These are phyloP conservation scores for Thunnus maccoyii DNA, from an alignment of 2,113 vertebrate genomes.

Conservation along the genomic window DNA sequence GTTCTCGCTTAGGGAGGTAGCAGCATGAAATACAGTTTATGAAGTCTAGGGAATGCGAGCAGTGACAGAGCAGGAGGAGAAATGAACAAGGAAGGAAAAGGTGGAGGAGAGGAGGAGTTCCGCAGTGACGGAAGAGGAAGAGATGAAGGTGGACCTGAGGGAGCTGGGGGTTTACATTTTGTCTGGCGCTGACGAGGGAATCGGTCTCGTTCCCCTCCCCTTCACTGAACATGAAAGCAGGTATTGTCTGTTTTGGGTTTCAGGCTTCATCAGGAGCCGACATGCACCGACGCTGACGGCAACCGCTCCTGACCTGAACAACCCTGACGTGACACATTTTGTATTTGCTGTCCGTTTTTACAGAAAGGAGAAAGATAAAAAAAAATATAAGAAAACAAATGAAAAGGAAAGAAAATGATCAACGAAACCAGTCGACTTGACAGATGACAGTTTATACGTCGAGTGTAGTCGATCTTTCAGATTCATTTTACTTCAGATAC, in stretches of 20 bases:
- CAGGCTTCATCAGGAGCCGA: no score
- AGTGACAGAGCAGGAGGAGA: constrained; percentile 27
- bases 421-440: no score
- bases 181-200: not conserved
- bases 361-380: no score
- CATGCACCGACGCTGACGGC: no score
- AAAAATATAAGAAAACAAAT: no score
- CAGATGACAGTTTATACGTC: no score
- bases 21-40: constrained; percentile 42
- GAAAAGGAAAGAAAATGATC: no score
- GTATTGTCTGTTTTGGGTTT: not conserved
- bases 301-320: no score
- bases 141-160: constrained; percentile 11
- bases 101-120: constrained; percentile 12
- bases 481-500: no score
- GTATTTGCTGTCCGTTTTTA: no score
- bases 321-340: no score
- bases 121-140: not conserved
- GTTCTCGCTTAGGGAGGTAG: constrained; percentile 26
- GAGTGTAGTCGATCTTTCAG: no score
- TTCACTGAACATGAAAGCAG: constrained; percentile 26
- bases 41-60: constrained; percentile 22
- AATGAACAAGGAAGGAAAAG: constrained; percentile 28
- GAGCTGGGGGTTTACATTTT: constrained; percentile 2
- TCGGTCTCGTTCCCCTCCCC: not conserved